Evolutionary conservation across 2,888 invertebrate genomes (phyloP).

Genomic region (Adelognathus sp.): DNA sequence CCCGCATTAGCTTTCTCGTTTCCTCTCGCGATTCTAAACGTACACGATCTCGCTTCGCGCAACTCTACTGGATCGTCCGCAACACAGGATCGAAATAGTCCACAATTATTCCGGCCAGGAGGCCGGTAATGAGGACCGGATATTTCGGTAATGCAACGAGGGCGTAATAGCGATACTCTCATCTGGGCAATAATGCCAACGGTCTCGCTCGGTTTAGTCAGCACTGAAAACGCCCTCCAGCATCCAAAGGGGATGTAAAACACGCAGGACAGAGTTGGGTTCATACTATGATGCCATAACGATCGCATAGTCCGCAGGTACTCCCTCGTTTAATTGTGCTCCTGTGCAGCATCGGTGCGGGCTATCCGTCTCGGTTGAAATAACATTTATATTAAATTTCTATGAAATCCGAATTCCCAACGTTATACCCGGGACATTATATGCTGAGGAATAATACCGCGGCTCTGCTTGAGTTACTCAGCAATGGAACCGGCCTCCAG

Average conservation of each 20-base stretch:
- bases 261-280: slow-evolving; percentile 25
- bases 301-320: slow-evolving; percentile 35
- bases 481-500: too few species aligned
- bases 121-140: slow-evolving; percentile 62
- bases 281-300: slow-evolving; percentile 23
- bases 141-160: slow-evolving; percentile 64
- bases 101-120: slow-evolving; percentile 67
- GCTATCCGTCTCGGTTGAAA: slow-evolving; percentile 13
- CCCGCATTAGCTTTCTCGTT: slow-evolving; percentile 32
- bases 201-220: slow-evolving; percentile 54
- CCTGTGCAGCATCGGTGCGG: slow-evolving; percentile 16
- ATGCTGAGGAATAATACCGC: too few species aligned
- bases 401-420: background rate
- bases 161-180: slow-evolving; percentile 54
- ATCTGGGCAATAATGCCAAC: slow-evolving; percentile 42
- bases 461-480: too few species aligned
- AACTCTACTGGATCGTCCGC: background rate
- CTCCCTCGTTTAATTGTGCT: slow-evolving; percentile 35
- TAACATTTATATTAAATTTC: background rate
- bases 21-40: slow-evolving; percentile 37
- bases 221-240: slow-evolving; percentile 26
- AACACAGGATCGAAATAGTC: slow-evolving; percentile 56
- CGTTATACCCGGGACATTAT: too few species aligned
- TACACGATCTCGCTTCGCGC: slow-evolving; percentile 13
- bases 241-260: slow-evolving; percentile 44